Evolutionary conservation across 2,888 invertebrate species (phyloP).

Genomic region (Tuberolachnus salignus): DNA sequence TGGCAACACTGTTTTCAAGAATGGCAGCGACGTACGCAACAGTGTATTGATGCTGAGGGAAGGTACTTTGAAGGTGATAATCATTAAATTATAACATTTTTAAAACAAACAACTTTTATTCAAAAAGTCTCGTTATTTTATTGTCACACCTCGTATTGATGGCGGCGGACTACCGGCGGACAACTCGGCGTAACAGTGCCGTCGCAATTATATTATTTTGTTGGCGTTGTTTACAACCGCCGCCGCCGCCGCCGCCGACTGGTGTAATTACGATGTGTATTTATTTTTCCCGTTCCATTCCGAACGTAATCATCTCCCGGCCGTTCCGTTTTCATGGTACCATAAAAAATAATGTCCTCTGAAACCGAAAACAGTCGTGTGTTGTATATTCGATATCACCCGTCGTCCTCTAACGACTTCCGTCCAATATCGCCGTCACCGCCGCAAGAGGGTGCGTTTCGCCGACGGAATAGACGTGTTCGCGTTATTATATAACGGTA

Average conservation of each 20-base stretch:
- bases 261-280: constrained; percentile 32
- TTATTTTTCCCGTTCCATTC: background rate
- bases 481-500: background rate
- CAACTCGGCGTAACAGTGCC: constrained; percentile 5
- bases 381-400: background rate
- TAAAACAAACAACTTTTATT: too few species aligned
- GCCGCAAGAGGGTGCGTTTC: constrained; percentile 17
- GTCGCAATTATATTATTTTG: constrained; percentile 1
- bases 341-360: constrained; percentile 47
- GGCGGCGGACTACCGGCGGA: constrained; percentile 8
- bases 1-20: too few species aligned
- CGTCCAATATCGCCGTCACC: background rate
- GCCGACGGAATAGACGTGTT: background rate
- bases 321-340: constrained; percentile 43
- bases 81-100: too few species aligned
- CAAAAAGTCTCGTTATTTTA: too few species aligned
- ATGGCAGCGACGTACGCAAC: too few species aligned
- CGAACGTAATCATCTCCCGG: constrained; percentile 32
- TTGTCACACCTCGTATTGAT: constrained; percentile 8
- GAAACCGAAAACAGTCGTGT: constrained; percentile 38
- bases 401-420: background rate
- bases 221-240: constrained; percentile 26
- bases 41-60: too few species aligned
- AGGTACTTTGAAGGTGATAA: too few species aligned
- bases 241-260: too few species aligned